These are phyloP conservation scores for Sacculina carcini DNA, from an alignment of 2,888 invertebrate genomes.

Conservation along the genomic window DNA sequence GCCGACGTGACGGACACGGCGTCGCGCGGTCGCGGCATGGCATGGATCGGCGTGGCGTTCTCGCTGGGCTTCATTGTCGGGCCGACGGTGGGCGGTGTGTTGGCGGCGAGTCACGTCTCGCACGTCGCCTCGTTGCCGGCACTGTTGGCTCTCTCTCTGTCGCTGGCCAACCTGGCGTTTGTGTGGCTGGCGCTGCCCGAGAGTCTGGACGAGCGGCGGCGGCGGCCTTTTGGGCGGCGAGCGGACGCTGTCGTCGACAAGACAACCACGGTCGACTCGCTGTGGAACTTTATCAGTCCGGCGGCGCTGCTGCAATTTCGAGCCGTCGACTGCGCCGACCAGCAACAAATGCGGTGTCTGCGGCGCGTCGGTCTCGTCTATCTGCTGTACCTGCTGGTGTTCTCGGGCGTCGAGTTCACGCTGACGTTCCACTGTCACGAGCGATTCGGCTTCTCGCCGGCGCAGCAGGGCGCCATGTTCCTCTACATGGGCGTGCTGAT, in stretches of 20 bases:
- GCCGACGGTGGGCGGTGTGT: conserved; percentile 74
- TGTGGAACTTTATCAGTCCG: conserved; percentile 8
- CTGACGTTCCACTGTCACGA: conserved; percentile 86
- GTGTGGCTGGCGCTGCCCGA: conserved; percentile 48
- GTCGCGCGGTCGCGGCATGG: conserved; percentile 82
- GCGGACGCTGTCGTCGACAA: background rate
- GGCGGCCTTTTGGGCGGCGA: conserved; percentile 8
- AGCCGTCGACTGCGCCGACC: background rate
- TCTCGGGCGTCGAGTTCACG: conserved; percentile 91
- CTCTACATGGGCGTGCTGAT: conserved; percentile 72
- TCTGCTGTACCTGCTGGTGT: conserved; percentile 75
- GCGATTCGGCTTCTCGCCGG: conserved; percentile 62
- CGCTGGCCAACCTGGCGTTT: conserved; percentile 47
- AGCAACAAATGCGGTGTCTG: conserved; percentile 34
- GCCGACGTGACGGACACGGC: conserved; percentile 63
- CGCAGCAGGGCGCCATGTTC: conserved; percentile 97
- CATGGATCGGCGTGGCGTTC: conserved; percentile 88
- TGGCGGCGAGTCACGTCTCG: conserved; percentile 40
- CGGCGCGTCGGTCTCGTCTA: conserved; percentile 44
- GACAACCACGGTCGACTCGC: no score
- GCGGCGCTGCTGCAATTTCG: conserved; percentile 4
- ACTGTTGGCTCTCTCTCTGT: conserved; percentile 40
- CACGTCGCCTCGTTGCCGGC: conserved; percentile 61
- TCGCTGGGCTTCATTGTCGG: conserved; percentile 92
- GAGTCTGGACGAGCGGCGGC: conserved; percentile 41